Evolutionary conservation across 2,113 vertebrate genomes (phyloP), one percentile per base, ranked within the genome.

Genomic region (Tichodroma muraria): DNA sequence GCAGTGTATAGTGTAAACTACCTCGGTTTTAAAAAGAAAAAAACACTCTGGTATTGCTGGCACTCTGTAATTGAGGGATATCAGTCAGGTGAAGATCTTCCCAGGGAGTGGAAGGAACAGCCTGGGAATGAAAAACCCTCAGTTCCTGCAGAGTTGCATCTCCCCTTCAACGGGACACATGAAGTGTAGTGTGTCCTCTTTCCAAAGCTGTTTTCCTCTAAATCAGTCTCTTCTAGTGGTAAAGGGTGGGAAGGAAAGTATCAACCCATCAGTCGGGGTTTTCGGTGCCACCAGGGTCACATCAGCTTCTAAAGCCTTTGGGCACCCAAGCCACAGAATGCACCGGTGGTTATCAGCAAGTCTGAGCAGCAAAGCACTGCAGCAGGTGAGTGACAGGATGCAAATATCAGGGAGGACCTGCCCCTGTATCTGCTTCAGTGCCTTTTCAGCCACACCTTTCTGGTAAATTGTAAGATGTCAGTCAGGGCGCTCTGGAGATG

Each of bases 401-500:
- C 91, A 92, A 97, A 94, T 96, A 69, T 87, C 86, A 86, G 94
- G 53, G 84, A 96, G 90, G 89, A 96, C 79, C 87, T 95, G 88
- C 87, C 85, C 87, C 95, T 90, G 49, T 95, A 83, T 94, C 97
- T 98, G 97, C 96, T 96, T 94, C 97, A 95, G 91, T 97, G 93
- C 88, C 94, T 97, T 96, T 93, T 94, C 96, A 97, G 94, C 97
- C 97, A 97, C 97, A 96, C 97, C 97, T 96, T 97, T 80, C 89
- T 95, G 94, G 89, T 93, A 96, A 98, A 98, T 97, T 97, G 94
- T 94, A 72, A 96, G 94, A 88, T 98, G 98, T 97, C 96, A 92
- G 85, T 98, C 97, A 97, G 68, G 80, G 73, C 9, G 27, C 89
- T 86, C 88, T 10, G 28, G 93, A 94, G 96, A 93, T 96, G 93